These are phyloP conservation scores for Clarias pachynema DNA, from an alignment of 2,797 vertebrate species.

Conservation along the genomic window DNA sequence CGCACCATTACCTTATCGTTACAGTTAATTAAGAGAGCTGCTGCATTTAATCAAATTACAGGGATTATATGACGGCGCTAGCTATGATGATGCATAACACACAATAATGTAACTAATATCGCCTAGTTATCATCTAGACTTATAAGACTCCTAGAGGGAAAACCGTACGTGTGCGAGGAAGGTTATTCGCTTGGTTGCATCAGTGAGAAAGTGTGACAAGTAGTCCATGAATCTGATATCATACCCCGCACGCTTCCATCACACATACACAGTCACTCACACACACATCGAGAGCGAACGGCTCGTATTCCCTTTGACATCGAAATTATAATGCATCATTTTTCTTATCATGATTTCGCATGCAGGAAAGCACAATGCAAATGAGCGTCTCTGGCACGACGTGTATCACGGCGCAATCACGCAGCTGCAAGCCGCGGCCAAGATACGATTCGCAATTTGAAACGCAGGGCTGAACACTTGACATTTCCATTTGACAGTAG, in stretches of 20 bases:
- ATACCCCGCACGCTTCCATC: neutral
- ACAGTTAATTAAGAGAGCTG: constrained; percentile 50
- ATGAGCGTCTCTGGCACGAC: constrained; percentile 28
- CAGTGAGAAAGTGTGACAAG: neutral
- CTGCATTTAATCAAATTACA: constrained; percentile 48
- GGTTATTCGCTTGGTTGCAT: constrained; percentile 4
- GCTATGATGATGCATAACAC: constrained; percentile 45
- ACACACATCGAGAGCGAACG: constrained; percentile 24
- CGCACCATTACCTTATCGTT: constrained; percentile 50
- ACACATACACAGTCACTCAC: neutral
- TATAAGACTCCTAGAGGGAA: constrained; percentile 12
- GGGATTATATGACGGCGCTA: constrained; percentile 46
- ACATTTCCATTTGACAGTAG: constrained; percentile 49
- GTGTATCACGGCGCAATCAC: constrained; percentile 43
- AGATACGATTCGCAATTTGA: constrained; percentile 48
- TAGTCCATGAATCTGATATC: constrained; percentile 21
- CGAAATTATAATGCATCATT: constrained; percentile 14
- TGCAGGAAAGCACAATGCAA: constrained; percentile 37
- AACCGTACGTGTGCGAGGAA: neutral
- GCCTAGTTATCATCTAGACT: constrained; percentile 26
- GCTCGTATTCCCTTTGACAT: constrained; percentile 6
- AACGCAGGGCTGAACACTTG: constrained; percentile 48
- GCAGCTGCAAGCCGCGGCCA: constrained; percentile 1
- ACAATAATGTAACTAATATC: constrained; percentile 34
- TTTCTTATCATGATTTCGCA: constrained; percentile 39